Conservation (phyloP, 2,888 invertebrate genomes). For the Eupithecia exiguata region DNA sequence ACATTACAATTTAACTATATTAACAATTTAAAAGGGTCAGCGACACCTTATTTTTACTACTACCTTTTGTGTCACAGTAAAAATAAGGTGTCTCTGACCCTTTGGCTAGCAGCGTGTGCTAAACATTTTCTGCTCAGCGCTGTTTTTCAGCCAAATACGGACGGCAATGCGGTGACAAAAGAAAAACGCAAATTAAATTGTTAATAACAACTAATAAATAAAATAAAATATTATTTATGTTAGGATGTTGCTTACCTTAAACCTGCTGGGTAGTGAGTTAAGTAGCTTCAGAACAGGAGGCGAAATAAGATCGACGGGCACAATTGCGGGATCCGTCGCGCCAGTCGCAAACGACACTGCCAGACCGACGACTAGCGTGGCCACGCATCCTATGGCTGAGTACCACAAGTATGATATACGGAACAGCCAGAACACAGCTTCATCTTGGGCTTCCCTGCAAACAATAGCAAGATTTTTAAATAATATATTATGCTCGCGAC, state of each 20-base stretch:
- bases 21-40: too few relatives aligned
- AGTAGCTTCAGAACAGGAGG: constrained; percentile 86
- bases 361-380: constrained; percentile 89
- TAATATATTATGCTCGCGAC: not conserved
- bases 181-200: too few relatives aligned
- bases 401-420: constrained; percentile 96
- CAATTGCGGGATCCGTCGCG: constrained; percentile 83
- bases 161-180: too few relatives aligned
- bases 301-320: constrained; percentile 87
- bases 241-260: constrained; percentile 65
- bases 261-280: constrained; percentile 73
- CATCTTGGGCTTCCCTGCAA: constrained; percentile 61
- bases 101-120: too few relatives aligned
- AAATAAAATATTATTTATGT: too few relatives aligned
- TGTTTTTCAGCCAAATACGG: too few relatives aligned
- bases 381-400: constrained; percentile 90
- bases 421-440: constrained; percentile 84
- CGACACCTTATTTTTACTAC: too few relatives aligned
- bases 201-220: too few relatives aligned
- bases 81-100: too few relatives aligned
- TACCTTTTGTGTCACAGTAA: too few relatives aligned
- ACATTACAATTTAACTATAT: too few relatives aligned
- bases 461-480: not conserved
- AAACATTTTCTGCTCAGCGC: too few relatives aligned
- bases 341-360: constrained; percentile 88